Evolutionary conservation across 2,888 invertebrate species (phyloP), one percentile per base, ranked within the genome.

Genomic region (Gortyna flavago): DNA sequence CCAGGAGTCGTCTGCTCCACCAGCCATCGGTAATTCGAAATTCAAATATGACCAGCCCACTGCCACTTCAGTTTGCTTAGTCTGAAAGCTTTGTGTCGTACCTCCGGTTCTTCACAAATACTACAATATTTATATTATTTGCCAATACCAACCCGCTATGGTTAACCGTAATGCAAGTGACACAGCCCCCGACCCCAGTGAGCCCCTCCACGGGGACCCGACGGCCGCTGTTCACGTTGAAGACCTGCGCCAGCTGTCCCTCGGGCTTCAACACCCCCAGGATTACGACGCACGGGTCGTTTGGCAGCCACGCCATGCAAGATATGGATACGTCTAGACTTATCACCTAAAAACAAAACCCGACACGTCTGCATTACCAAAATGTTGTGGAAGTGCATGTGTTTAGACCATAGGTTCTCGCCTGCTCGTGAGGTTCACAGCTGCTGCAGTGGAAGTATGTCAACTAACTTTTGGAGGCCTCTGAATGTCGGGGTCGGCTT

Each of bases 271-370:
- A 82, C 68, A 93, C 75, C 0, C 96, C 95, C 29, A 95, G 75
- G 21, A 92, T 85, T 21, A 92, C 89, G 73, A 94, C 89, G 57
- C 91, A 88, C 0, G 94, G 93, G 65, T 90, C 90, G 61, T 88
- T 89, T 0, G 93, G 93, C 38, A 96, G 76, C 95, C 95, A 95
- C 2, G 89, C 75, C 87, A 94, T 91, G 85, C 95, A 94, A 1
- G 95, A 93, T 51, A 95, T 89, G 0, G 93, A 86, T 0, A 81
- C 82, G 18, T 95, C 94, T 3, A 95, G 79, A 38, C 91, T 92
- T 4, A 94, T 84, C 7, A 96, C 91, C 96, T 69, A n/a, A 54
- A 69, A 18, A 25, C 16, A 54, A 54, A 13, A 44, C 44, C 13
- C 35, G 35, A 51, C 25, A 35, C 9, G 18, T 9, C 9, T 38